Percentiles rank a stretch among this genome's conserved stretches.
Conservation (phyloP, 2,113 vertebrate genomes). For the Platysternon megacephalum region DNA sequence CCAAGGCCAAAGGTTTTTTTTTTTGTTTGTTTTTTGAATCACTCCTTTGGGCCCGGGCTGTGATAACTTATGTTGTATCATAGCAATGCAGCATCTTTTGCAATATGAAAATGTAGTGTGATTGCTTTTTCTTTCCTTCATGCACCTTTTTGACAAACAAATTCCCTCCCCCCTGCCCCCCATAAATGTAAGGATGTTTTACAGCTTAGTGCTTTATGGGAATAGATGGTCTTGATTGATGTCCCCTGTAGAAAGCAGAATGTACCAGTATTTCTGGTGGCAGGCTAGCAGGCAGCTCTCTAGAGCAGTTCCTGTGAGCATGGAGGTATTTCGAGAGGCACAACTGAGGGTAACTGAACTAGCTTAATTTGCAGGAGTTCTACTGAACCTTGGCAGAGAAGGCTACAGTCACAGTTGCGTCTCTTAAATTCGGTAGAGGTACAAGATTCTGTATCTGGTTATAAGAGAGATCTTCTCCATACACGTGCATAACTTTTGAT, state of each 20-base stretch:
- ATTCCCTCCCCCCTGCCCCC: neutral
- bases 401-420: neutral
- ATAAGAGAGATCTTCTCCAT: neutral
- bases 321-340: neutral
- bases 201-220: neutral
- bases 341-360: neutral
- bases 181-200: neutral
- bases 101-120: neutral
- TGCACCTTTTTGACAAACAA: neutral
- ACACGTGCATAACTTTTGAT: neutral
- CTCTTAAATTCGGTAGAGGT: neutral
- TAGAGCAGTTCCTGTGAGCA: neutral
- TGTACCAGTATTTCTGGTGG: neutral
- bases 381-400: neutral
- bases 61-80: neutral
- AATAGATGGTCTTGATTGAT: rapidly evolving
- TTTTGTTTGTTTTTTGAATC: neutral
- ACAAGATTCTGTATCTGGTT: neutral
- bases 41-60: neutral
- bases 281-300: rapidly evolving
- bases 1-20: neutral
- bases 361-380: neutral
- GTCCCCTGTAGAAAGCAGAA: neutral
- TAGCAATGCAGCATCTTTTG: neutral
- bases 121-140: rapidly evolving